Evolutionary conservation across 2,113 vertebrate genomes (phyloP), one percentile per base, ranked within the genome.

Genomic region (Salvelinus namaycush): DNA sequence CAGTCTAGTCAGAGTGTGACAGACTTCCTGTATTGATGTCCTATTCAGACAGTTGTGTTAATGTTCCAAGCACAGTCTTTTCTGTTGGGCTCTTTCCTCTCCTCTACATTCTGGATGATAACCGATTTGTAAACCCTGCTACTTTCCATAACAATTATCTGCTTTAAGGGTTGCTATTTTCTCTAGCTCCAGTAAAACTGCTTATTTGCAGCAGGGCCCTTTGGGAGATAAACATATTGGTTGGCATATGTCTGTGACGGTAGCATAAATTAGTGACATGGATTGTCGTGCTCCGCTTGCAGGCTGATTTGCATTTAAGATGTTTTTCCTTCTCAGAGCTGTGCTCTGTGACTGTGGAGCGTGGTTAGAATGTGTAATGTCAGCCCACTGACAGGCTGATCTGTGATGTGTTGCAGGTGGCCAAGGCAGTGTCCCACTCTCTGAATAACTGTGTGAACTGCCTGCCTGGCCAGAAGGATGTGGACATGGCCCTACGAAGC

Each of bases 371-470:
- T 85, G 73, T 79, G 74, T 83, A 73, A 84, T 82, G 78, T 76
- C 54, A 29, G 60, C 69, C 57, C 68, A 74, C 71, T 84, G 64
- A 88, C 76, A 59, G 71, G 18, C 29, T 4, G 65, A 54, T 67
- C 5, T 57, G 13, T 68, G 3, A 22, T 80, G 78, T 84, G 73
- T 92, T 91, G 80, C 83, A 99, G 98, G 98, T 99, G 88, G 98
- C 98, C 76, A 99, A 99, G 92, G 96, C 97, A 0, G 98, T 99
- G 60, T 99, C 98, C 0, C 97, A 99, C 89, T 99, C 97, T 1
- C 87, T 99, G 88, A 99, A 99, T 88, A 99, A 97, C 90, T 99
- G 98, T 1, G 98, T 99, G 77, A 99, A 99, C 85, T 99, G 97
- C 91, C 94, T 99, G 73, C 98, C 98, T 24, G 98, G 98, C 44